A percentile compares a stretch with the other conserved stretches of the same genome.
These are phyloP conservation scores for Heliconius ethilla DNA, from an alignment of 2,888 invertebrate genomes.

Conservation along the genomic window DNA sequence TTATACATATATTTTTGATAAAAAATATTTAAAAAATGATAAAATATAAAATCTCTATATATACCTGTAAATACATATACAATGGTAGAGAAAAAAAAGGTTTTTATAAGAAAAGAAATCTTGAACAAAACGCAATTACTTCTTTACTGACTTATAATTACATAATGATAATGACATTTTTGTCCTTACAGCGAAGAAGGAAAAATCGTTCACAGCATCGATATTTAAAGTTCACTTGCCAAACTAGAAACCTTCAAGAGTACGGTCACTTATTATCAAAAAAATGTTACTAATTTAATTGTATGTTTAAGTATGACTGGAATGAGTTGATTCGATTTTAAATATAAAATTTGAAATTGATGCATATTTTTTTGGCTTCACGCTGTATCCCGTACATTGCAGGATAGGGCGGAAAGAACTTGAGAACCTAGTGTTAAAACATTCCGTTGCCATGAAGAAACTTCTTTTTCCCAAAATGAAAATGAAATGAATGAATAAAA, in stretches of 20 bases:
- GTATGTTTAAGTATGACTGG: not conserved
- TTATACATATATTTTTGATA: no score
- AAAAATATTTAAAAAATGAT: no score
- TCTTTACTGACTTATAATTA: conserved; percentile 30
- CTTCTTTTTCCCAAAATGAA: no score
- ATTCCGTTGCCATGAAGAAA: no score
- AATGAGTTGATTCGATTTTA: not conserved
- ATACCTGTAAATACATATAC: not conserved
- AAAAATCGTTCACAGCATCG: conserved; percentile 19
- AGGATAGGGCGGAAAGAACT: no score
- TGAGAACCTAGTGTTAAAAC: no score
- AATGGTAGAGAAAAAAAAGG: not conserved
- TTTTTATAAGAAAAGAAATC: not conserved
- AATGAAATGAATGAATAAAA: no score
- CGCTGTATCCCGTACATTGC: no score
- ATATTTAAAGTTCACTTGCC: conserved; percentile 41
- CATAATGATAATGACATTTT: conserved; percentile 29
- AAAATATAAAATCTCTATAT: no score
- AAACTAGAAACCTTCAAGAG: conserved; percentile 26
- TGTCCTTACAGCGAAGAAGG: not conserved
- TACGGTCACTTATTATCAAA: conserved; percentile 6
- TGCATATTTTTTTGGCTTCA: no score
- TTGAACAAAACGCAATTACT: not conserved
- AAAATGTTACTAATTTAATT: conserved; percentile 11
- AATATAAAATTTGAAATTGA: not conserved